Evolutionary conservation across 2,888 invertebrate species (phyloP).

Genomic region (Erannis defoliaria): DNA sequence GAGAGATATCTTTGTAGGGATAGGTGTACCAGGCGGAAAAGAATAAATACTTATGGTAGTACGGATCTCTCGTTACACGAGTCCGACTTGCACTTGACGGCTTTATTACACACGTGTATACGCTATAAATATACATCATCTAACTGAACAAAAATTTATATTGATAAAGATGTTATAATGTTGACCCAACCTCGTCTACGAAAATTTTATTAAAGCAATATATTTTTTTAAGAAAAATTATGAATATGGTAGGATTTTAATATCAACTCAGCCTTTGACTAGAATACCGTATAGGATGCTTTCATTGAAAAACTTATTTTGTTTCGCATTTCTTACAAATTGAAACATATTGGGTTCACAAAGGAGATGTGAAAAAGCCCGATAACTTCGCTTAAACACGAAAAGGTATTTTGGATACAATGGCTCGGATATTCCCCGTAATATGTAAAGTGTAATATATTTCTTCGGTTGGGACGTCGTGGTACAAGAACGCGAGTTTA

Average conservation of each 20-base stretch:
- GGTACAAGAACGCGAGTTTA: conserved; percentile 1
- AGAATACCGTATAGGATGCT: conserved; percentile 44
- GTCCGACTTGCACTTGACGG: too few relatives aligned
- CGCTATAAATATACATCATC: too few relatives aligned
- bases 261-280: conserved; percentile 55
- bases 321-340: conserved; percentile 49
- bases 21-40: too few relatives aligned
- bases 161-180: not conserved
- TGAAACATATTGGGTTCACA: conserved; percentile 54
- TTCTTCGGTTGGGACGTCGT: conserved; percentile 9
- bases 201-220: not conserved
- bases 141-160: too few relatives aligned
- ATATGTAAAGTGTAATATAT: conserved; percentile 31
- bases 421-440: conserved; percentile 22
- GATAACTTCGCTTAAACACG: conserved; percentile 32
- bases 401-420: conserved; percentile 38
- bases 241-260: conserved; percentile 48
- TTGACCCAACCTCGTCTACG: not conserved
- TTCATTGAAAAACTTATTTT: conserved; percentile 52
- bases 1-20: too few relatives aligned
- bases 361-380: conserved; percentile 34
- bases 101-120: too few relatives aligned
- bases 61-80: too few relatives aligned
- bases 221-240: conserved; percentile 12
- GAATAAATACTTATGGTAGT: too few relatives aligned